Conservation (phyloP, 2,113 vertebrate species). For the Hippocampus barbouri region DNA sequence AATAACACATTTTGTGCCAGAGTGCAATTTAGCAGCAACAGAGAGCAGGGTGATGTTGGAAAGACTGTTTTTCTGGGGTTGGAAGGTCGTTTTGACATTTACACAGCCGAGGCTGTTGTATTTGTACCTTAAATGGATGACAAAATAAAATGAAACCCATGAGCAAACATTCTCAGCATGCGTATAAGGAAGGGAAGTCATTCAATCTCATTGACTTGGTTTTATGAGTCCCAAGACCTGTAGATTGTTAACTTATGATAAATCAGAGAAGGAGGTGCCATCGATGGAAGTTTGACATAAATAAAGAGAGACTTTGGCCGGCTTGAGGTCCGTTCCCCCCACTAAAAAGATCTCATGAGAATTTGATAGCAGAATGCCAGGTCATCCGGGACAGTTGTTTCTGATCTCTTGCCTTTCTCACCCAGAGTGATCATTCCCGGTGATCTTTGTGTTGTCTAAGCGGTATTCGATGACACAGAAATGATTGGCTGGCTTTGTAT, state of each 20-base stretch:
- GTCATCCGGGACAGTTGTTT: background rate
- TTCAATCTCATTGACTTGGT: background rate
- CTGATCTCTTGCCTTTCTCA: background rate
- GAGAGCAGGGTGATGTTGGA: background rate
- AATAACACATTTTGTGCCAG: background rate
- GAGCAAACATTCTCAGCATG: background rate
- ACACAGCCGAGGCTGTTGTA: background rate
- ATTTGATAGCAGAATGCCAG: background rate
- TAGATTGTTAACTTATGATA: background rate
- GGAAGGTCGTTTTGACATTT: background rate
- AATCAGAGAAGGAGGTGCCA: background rate
- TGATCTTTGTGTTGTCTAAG: background rate
- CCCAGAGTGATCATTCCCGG: background rate
- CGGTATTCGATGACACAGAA: constrained; percentile 15
- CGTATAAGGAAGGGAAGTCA: background rate
- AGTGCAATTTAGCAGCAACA: background rate
- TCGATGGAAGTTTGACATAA: constrained; percentile 2
- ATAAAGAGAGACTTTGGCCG: constrained; percentile 1
- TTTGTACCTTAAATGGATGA: background rate
- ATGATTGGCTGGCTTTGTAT: constrained; percentile 36
- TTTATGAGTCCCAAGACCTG: constrained; percentile 5
- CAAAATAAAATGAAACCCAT: background rate
- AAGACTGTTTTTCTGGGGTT: background rate
- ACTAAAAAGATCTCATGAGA: background rate
- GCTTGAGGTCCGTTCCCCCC: background rate